Conservation (phyloP, 2,888 invertebrate genomes). For the Herminia tarsipennalis region DNA sequence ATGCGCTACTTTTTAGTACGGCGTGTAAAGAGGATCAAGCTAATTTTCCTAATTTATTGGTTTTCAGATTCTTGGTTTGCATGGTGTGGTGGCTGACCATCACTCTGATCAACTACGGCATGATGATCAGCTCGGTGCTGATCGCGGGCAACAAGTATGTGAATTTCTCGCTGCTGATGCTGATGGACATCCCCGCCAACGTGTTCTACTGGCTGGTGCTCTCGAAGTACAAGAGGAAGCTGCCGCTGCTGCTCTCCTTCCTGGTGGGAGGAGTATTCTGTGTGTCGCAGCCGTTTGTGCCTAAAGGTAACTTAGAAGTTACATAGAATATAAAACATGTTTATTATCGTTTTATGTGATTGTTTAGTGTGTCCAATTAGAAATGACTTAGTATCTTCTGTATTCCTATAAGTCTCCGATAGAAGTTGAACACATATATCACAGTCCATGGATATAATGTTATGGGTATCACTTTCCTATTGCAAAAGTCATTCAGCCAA, state of each 20-base stretch:
- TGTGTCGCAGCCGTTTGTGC: slow-evolving; percentile 72
- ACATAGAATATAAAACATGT: too few relatives aligned
- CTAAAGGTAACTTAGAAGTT: slow-evolving; percentile 70
- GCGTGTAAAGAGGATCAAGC: too few relatives aligned
- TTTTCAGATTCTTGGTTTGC: slow-evolving; percentile 64
- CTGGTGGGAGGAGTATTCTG: slow-evolving; percentile 74
- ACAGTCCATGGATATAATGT: too few relatives aligned
- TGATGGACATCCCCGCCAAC: slow-evolving; percentile 79
- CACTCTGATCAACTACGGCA: slow-evolving; percentile 79
- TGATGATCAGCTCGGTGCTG: slow-evolving; percentile 80
- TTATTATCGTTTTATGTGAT: too few relatives aligned
- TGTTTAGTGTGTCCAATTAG: too few relatives aligned
- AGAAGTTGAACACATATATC: too few relatives aligned
- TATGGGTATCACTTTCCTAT: too few relatives aligned
- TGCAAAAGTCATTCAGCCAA: too few relatives aligned
- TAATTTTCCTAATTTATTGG: not conserved
- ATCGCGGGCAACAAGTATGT: slow-evolving; percentile 78
- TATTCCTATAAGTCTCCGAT: too few relatives aligned
- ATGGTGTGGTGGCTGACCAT: slow-evolving; percentile 81
- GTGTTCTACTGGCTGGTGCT: slow-evolving; percentile 76
- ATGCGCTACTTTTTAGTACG: too few relatives aligned
- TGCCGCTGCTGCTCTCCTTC: slow-evolving; percentile 69
- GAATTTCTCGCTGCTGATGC: slow-evolving; percentile 75
- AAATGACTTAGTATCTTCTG: too few relatives aligned
- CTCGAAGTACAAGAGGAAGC: slow-evolving; percentile 68